Evolutionary conservation across 2,797 vertebrate species (phyloP).

Genomic region (Onychomys leucogaster): DNA sequence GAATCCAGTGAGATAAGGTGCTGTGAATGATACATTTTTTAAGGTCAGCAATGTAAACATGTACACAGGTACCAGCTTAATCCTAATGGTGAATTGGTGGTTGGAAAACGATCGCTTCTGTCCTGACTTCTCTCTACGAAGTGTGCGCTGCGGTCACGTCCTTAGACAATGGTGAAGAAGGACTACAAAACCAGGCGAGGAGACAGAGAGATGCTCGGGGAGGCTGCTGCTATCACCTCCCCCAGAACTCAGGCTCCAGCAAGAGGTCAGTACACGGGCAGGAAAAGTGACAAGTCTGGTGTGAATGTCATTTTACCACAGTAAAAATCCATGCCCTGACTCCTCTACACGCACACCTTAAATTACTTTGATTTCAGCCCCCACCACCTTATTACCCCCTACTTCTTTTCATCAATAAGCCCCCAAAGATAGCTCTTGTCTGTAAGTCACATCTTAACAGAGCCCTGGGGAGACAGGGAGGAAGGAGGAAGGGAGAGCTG

Average conservation of each 20-base stretch:
- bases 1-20: neutral
- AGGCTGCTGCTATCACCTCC: neutral
- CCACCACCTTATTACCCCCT: too few relatives aligned
- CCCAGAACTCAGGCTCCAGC: neutral
- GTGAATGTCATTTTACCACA: neutral
- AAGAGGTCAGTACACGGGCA: neutral
- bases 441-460: neutral
- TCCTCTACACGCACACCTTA: neutral
- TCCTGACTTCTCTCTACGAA: neutral
- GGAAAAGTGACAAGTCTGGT: neutral
- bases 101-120: neutral
- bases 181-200: neutral
- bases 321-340: neutral
- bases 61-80: neutral
- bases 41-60: neutral
- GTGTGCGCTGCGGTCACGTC: neutral
- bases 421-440: neutral
- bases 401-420: neutral
- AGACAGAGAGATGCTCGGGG: neutral
- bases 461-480: neutral
- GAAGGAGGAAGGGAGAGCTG: neutral
- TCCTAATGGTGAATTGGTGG: neutral
- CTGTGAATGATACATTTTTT: neutral
- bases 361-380: neutral
- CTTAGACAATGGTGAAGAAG: neutral